phyloP scores from a whole-genome alignment of 2,888 invertebrate genomes.

The Lathronympha strigana region DNA sequence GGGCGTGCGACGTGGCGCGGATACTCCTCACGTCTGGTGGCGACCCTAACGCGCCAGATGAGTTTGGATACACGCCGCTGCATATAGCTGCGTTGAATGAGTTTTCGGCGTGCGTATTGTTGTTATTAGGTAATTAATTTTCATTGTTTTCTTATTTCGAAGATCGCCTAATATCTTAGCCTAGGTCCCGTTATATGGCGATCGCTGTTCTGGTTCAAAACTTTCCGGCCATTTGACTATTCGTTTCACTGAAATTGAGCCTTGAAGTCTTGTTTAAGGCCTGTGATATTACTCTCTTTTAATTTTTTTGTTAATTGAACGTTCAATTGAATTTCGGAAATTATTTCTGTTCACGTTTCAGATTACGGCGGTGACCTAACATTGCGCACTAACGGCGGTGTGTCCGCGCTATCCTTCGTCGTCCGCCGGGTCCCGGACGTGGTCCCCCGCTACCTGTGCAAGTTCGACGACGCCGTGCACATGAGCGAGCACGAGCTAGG shows the following conservation, averaged over 20 bases:
- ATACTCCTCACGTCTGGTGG: slow-evolving; percentile 87
- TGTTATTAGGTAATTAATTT: slow-evolving; percentile 84
- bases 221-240: no score
- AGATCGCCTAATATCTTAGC: no score
- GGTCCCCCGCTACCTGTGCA: slow-evolving; percentile 87
- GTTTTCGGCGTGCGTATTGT: slow-evolving; percentile 89
- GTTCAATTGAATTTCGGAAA: no score
- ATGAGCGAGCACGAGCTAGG: slow-evolving; percentile 93
- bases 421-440: slow-evolving; percentile 93
- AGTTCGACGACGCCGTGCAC: slow-evolving; percentile 90
- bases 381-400: slow-evolving; percentile 90
- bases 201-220: no score
- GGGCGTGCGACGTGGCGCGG: slow-evolving; percentile 88
- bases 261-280: no score
- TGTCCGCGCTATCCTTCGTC: slow-evolving; percentile 92
- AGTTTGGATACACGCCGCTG: slow-evolving; percentile 92
- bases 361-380: slow-evolving; percentile 93
- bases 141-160: neutral
- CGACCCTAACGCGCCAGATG: slow-evolving; percentile 90
- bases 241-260: no score
- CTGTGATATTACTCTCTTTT: no score
- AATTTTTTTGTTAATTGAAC: no score
- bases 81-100: slow-evolving; percentile 94
- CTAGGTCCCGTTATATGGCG: no score
- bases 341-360: slow-evolving; percentile 51